These are phyloP conservation scores for Triplophysa dalaica DNA, from an alignment of 2,113 vertebrate genomes.

Conservation along the genomic window DNA sequence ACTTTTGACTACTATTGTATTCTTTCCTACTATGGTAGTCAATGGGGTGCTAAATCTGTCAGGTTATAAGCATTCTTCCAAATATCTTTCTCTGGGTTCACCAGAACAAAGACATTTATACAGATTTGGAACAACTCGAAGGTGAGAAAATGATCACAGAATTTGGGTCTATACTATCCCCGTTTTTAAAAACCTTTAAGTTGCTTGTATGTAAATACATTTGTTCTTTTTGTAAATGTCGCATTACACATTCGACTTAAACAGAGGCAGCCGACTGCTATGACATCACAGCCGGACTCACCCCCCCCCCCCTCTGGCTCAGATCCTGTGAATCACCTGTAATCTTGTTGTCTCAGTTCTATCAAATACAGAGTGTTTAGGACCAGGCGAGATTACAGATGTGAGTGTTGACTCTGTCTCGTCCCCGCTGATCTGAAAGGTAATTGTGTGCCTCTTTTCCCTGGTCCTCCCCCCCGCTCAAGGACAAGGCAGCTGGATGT, in stretches of 20 bases:
- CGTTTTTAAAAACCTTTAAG: not conserved
- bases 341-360: conserved; percentile 24
- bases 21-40: too few species aligned
- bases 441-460: conserved; percentile 59
- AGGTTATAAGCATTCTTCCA: too few species aligned
- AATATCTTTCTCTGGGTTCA: too few species aligned
- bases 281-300: not conserved
- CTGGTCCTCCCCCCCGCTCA: conserved; percentile 54
- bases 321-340: conserved; percentile 4
- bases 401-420: conserved; percentile 21
- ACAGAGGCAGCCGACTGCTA: not conserved
- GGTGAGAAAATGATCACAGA: too few species aligned
- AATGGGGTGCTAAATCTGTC: too few species aligned
- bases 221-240: not conserved
- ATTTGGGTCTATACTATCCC: too few species aligned
- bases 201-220: not conserved
- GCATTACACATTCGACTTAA: not conserved
- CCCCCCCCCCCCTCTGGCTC: not conserved
- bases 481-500: conserved; percentile 66
- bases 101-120: too few species aligned
- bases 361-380: conserved; percentile 16
- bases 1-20: too few species aligned
- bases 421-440: conserved; percentile 61
- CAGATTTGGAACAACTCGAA: too few species aligned
- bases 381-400: conserved; percentile 36